Evolutionary conservation across 1,140 invertebrate genomes (phyloP).

Genomic region (Holcopasites calliopsidis): DNA sequence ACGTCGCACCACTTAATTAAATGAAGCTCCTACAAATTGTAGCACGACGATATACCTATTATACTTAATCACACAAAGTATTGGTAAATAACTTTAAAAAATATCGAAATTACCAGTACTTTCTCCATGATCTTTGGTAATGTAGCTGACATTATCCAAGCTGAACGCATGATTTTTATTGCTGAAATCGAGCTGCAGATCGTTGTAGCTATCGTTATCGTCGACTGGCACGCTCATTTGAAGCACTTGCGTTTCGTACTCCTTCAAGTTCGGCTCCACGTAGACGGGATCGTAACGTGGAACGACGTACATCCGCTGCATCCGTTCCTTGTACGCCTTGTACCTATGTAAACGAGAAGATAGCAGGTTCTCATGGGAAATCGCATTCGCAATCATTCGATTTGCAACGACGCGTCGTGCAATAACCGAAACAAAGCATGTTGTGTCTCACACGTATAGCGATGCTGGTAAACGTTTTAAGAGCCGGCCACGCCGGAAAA

Average conservation of each 20-base stretch:
- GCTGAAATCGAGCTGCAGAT: slow-evolving; percentile 92
- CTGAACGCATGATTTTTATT: slow-evolving; percentile 92
- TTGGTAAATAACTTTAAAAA: too few species aligned
- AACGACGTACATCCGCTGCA: slow-evolving; percentile 86
- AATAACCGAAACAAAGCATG: neutral
- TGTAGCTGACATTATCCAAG: slow-evolving; percentile 91
- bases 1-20: too few species aligned
- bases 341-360: slow-evolving; percentile 79
- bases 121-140: slow-evolving; percentile 88
- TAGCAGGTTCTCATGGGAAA: too few species aligned
- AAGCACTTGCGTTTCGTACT: slow-evolving; percentile 93
- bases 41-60: too few species aligned
- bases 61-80: too few species aligned
- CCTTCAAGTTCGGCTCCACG: slow-evolving; percentile 88
- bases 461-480: slow-evolving; percentile 4
- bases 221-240: slow-evolving; percentile 93
- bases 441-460: neutral
- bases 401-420: too few species aligned
- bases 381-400: neutral
- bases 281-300: slow-evolving; percentile 90
- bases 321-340: slow-evolving; percentile 89
- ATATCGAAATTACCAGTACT: slow-evolving; percentile 77
- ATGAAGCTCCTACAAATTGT: too few species aligned
- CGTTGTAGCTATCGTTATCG: slow-evolving; percentile 87
- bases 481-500: slow-evolving; percentile 50